Evolutionary conservation across 2,113 vertebrate species (phyloP), one percentile per base, ranked within the genome.

Genomic region (Tachysurus vachellii): DNA sequence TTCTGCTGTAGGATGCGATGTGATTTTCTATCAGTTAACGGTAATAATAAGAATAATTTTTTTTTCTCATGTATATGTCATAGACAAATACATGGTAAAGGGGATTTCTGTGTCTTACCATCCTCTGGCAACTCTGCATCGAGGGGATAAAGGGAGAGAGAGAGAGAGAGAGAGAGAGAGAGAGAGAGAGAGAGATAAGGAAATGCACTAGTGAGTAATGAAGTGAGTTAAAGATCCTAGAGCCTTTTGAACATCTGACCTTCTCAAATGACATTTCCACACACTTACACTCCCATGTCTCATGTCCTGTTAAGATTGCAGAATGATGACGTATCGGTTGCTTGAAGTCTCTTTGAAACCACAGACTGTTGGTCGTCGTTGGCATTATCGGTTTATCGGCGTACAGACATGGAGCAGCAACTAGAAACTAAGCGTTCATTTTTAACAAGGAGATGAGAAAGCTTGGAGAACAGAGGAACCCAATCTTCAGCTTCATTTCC

Each of bases 81-180:
- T 90, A 88, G 85, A 92, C 85, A 92, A 86, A 93, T 88, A 93
- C 57, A 91, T 89, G 86, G 89, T 82, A 86, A 90, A 62, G 47
- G 82, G 82, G 81, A 79, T 86, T 91, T n/a, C 59, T 90, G 92
- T 92, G 80, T 93, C 93, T 94, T 94, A 95, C 94, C 93, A 92
- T 94, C 93, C 19, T 93, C 91, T 89, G 93, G 93, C 86, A 94
- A 91, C 86, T 94, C 94, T 94, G 89, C 71, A 61, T 83, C 76
- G 31, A 81, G 68, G 8, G 44, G 70, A 73, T 1, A 44, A 54
- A 36, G 53, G 23, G 31, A 17, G 54, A 59, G 83, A 87, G 76
- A 87, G 62, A 83, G 36, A 86, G 36, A 81, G 26, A 80, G 70
- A 91, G 59, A 92, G 71, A 16, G 75, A 77, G 23, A 76, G 44